Evolutionary conservation across 2,797 vertebrate genomes (phyloP), one percentile per base, ranked within the genome.

Genomic region (Sebastes iracundus): DNA sequence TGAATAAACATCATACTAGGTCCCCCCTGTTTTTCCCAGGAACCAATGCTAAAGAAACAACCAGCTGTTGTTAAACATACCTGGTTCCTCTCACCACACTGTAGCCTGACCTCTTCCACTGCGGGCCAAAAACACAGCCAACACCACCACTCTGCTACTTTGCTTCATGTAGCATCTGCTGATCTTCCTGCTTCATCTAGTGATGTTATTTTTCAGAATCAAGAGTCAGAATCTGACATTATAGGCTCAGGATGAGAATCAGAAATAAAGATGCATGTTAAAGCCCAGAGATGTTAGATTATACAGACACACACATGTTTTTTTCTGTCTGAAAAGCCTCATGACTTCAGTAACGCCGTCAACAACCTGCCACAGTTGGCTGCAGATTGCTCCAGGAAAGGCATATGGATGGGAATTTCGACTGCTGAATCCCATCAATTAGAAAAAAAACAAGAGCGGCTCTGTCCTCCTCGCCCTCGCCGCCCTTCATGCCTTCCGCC

Each of bases 381-480:
- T 85, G 53, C 74, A 77, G 65, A 87, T 90, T 68, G 85, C 85
- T 92, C 30, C 72, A 78, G 82, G 83, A 89, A 75, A 87, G 62
- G 71, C 67, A 79, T 79, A 87, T 71, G 67, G 82, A 88, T 79
- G 85, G 86, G 76, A 91, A 88, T 71, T 80, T 64, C 49, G 5
- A 81, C 75, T 81, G 80, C 86, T 85, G 82, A 84, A 87, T 92
- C 86, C 77, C 82, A 85, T 88, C 79, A 90, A 84, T 93, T 94
- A 89, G 58, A 81, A 89, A 87, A 52, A 74, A 79, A 80, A 93
- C 93, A 95, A 88, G 75, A 84, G 82, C 13, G 32, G 18, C 83
- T 91, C 89, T 94, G 93, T 94, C 69, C 72, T 85, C 58, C 2
- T 74, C 56, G 81, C 61, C 59, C 77, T 76, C 22, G 12, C 49